Conservation (phyloP, 2,888 invertebrate genomes). For the Sclerodermus sp. region DNA sequence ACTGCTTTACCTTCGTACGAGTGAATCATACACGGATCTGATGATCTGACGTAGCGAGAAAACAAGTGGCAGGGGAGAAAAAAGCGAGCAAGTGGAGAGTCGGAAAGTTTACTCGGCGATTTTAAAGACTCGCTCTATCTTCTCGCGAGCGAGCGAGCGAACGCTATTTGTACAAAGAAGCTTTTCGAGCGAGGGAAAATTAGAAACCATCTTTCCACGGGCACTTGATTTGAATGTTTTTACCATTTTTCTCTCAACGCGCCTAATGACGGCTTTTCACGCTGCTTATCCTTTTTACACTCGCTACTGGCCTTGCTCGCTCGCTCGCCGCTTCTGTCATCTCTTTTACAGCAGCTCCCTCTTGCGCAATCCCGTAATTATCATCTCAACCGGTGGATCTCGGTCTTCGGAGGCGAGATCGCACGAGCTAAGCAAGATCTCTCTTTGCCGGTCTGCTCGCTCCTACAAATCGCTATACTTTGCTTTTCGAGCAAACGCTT, state of each 20-base stretch:
- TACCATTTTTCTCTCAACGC: conserved; percentile 13
- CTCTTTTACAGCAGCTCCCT: conserved; percentile 9
- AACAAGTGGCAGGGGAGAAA: neutral
- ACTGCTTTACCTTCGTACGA: no score
- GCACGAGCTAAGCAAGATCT: neutral
- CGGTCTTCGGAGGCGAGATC: no score
- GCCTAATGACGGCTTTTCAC: conserved; percentile 27
- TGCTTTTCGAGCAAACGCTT: no score
- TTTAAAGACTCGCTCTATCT: conserved; percentile 11
- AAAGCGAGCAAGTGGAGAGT: neutral
- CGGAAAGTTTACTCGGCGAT: conserved; percentile 5
- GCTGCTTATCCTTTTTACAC: conserved; percentile 22
- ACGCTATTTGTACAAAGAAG: no score
- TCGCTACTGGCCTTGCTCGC: conserved; percentile 33
- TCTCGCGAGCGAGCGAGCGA: no score
- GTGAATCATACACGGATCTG: no score
- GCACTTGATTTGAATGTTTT: conserved; percentile 25
- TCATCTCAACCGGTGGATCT: conserved; percentile 21
- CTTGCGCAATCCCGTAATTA: conserved; percentile 24
- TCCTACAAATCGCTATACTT: no score
- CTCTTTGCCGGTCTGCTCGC: no score
- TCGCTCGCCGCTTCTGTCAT: conserved; percentile 26
- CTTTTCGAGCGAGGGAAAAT: no score
- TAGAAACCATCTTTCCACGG: conserved; percentile 5
- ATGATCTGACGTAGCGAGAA: no score